Percentiles rank a stretch among this genome's conserved stretches.
These are phyloP conservation scores for Pherbina coryleti DNA, from an alignment of 2,888 invertebrate species.

Conservation along the genomic window DNA sequence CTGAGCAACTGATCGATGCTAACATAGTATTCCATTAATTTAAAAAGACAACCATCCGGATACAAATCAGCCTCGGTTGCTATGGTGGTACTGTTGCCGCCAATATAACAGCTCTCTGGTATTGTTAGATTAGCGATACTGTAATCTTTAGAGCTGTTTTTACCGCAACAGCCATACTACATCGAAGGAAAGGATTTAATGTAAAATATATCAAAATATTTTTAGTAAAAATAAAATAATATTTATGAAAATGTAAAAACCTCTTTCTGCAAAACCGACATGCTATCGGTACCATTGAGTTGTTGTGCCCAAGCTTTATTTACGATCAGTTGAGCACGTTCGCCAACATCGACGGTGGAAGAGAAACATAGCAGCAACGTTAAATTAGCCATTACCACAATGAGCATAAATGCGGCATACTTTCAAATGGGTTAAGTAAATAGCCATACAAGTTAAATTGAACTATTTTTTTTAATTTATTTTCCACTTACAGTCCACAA, in stretches of 20 bases:
- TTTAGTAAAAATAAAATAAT: not conserved
- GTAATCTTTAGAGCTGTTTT: conserved; percentile 56
- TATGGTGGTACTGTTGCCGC: conserved; percentile 30
- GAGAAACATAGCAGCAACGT: conserved; percentile 70
- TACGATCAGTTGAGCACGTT: conserved; percentile 65
- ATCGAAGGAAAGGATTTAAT: conserved; percentile 76
- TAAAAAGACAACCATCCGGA: conserved; percentile 53
- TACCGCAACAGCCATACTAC: conserved; percentile 62
- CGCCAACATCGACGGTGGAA: conserved; percentile 44
- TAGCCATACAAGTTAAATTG: not conserved
- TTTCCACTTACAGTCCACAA: conserved; percentile 78
- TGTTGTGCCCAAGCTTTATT: conserved; percentile 67
- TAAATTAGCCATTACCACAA: conserved; percentile 76
- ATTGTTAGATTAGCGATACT: conserved; percentile 48
- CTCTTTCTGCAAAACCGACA: conserved; percentile 53
- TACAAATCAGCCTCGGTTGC: conserved; percentile 42
- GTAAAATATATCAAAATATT: conserved; percentile 65
- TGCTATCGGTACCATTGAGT: conserved; percentile 50
- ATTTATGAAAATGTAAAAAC: conserved; percentile 43
- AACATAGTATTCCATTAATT: conserved; percentile 50
- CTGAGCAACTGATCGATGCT: conserved; percentile 72
- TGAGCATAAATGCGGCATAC: conserved; percentile 79
- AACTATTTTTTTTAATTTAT: not conserved
- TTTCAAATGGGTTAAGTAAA: conserved; percentile 65
- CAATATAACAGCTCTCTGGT: conserved; percentile 57